Evolutionary conservation across 1,140 invertebrate species (phyloP).

Genomic region (Aphis craccivora): DNA sequence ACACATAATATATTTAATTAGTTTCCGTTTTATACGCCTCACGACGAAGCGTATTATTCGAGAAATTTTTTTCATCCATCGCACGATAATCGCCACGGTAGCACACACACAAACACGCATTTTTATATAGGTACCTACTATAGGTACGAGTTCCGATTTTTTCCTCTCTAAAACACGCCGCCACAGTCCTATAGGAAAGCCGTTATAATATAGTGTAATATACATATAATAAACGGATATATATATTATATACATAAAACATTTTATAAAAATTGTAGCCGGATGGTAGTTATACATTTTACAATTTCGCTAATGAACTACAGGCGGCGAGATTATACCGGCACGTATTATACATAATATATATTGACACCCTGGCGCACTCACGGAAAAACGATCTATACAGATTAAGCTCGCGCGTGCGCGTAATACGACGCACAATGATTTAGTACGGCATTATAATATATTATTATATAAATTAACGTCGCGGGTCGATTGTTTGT

Average conservation of each 20-base stretch:
- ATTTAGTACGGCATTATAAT: neutral
- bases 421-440: neutral
- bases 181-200: neutral
- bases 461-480: neutral
- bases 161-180: neutral
- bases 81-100: neutral
- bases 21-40: constrained; percentile 9
- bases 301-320: neutral
- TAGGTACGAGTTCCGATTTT: neutral
- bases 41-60: constrained; percentile 2
- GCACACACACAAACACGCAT: neutral
- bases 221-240: neutral
- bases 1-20: constrained; percentile 10
- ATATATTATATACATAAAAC: neutral
- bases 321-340: neutral
- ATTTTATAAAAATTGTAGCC: neutral
- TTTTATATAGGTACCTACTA: neutral
- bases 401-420: neutral
- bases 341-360: neutral
- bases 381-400: neutral
- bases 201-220: neutral
- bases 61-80: constrained; percentile 11
- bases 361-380: neutral
- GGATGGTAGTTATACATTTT: neutral
- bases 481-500: neutral